Conservation (phyloP, 1,140 invertebrate genomes). For the Caenorhabditis inopinata region DNA sequence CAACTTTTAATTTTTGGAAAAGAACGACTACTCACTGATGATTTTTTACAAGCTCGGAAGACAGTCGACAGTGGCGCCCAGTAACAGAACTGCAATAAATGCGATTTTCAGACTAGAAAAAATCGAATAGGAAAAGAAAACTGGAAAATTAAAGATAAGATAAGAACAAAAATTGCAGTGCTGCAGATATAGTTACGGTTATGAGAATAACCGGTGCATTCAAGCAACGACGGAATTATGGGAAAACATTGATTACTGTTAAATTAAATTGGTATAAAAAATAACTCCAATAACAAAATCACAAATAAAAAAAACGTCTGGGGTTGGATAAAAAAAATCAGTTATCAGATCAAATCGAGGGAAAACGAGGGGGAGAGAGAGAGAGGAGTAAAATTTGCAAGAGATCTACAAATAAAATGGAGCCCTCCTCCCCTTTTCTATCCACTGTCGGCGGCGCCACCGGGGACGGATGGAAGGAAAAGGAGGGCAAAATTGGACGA, state of each 20-base stretch:
- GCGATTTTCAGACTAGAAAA: not conserved
- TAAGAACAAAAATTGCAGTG: not conserved
- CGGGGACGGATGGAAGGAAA: not conserved
- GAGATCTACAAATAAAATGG: constrained; percentile 28
- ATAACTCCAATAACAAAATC: not conserved
- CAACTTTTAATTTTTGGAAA: not conserved
- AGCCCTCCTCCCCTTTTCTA: not conserved
- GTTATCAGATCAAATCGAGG: constrained; percentile 12
- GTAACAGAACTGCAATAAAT: not conserved
- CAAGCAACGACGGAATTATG: not conserved
- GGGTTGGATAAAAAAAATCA: not conserved
- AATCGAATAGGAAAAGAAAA: no score
- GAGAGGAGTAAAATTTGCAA: constrained; percentile 15
- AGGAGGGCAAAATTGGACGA: constrained; percentile 2
- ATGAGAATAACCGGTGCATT: not conserved
- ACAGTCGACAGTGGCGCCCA: not conserved
- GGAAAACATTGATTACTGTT: not conserved
- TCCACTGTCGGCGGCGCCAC: not conserved
- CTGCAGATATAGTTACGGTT: constrained; percentile 28
- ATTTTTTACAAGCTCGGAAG: not conserved
- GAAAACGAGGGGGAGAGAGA: no score
- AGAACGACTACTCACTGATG: not conserved
- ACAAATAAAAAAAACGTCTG: not conserved
- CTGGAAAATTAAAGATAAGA: not conserved
- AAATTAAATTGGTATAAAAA: not conserved